phyloP scores from a whole-genome alignment of 2,888 invertebrate genomes.

The Conus canariensis region DNA sequence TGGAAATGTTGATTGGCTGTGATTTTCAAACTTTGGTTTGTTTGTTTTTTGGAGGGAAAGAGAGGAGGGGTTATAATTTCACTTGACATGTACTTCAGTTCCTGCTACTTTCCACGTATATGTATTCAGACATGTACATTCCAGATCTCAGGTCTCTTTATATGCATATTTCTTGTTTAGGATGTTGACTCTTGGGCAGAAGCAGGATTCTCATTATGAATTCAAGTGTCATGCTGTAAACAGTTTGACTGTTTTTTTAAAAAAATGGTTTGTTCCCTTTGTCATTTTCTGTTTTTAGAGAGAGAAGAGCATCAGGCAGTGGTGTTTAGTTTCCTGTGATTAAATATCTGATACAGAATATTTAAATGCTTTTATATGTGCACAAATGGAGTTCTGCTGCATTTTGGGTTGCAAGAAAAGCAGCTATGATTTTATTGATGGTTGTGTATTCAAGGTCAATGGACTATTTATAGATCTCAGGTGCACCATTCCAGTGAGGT shows the following conservation, averaged over 20 bases:
- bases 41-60: not conserved
- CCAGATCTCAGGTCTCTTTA: not conserved
- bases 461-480: conserved; percentile 13
- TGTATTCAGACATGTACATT: not conserved
- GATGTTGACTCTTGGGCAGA: too few species aligned
- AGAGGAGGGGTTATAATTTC: not conserved
- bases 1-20: conserved; percentile 7
- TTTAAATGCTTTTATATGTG: too few species aligned
- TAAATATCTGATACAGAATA: too few species aligned
- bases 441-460: conserved; percentile 22
- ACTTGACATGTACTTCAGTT: not conserved
- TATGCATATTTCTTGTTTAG: not conserved
- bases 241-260: too few species aligned
- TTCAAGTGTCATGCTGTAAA: too few species aligned
- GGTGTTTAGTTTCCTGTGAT: too few species aligned
- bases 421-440: not conserved
- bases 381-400: too few species aligned
- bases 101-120: not conserved
- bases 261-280: too few species aligned
- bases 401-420: too few species aligned
- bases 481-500: conserved; percentile 26
- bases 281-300: too few species aligned
- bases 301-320: too few species aligned
- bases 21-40: not conserved
- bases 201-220: too few species aligned